These are phyloP conservation scores for Tympanuchus pallidicinctus DNA, from an alignment of 2,113 vertebrate genomes.

Conservation along the genomic window DNA sequence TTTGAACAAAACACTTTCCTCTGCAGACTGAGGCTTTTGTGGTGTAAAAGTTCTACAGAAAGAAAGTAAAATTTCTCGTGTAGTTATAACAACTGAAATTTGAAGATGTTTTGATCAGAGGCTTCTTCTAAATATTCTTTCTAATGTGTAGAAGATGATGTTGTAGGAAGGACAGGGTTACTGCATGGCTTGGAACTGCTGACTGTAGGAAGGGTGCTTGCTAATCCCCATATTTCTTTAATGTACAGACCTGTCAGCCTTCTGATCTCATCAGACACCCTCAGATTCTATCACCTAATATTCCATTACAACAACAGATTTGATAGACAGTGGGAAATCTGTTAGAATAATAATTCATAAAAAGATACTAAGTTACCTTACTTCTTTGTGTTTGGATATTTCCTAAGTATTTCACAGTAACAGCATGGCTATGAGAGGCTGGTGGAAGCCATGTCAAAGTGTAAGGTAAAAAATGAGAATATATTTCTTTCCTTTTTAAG, in stretches of 20 bases:
- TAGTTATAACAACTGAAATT: not conserved
- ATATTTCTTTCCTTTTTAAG: slow-evolving; percentile 9
- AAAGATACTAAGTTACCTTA: not conserved
- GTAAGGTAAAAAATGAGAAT: not conserved
- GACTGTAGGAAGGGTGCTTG: not conserved
- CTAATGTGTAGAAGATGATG: not conserved
- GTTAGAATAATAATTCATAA: not conserved
- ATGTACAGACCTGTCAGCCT: not conserved
- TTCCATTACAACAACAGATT: not conserved
- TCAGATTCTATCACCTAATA: not conserved
- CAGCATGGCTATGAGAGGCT: not conserved
- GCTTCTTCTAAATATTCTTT: not conserved
- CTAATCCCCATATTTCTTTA: not conserved
- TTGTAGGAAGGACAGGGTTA: not conserved
- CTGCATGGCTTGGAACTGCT: not conserved
- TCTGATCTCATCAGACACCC: not conserved
- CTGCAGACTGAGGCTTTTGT: not conserved
- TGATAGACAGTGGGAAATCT: not conserved
- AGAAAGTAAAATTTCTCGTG: rapidly evolving
- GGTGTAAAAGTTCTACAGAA: not conserved
- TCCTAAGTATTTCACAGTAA: not conserved
- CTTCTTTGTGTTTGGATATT: not conserved
- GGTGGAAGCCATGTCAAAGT: not conserved
- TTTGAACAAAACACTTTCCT: not conserved
- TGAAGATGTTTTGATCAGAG: not conserved